Evolutionary conservation across 2,888 invertebrate genomes (phyloP).

Genomic region (Apodemia zela): DNA sequence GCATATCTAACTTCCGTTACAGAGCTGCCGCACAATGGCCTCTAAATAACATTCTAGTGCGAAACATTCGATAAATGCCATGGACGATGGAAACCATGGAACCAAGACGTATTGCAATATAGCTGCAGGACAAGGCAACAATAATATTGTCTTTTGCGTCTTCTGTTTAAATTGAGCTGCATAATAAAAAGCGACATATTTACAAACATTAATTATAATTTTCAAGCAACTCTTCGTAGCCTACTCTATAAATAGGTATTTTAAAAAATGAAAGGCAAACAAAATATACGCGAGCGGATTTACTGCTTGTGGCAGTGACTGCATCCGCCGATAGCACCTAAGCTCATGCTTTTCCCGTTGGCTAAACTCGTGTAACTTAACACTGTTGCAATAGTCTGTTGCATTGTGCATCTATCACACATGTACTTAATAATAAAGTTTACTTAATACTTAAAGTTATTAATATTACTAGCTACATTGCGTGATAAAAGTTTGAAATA

Average conservation of each 20-base stretch:
- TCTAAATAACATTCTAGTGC: conserved; percentile 36
- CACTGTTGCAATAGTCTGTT: neutral
- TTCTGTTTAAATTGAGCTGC: neutral
- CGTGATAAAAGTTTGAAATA: too few species aligned
- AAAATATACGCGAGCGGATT: neutral
- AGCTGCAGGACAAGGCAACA: too few species aligned
- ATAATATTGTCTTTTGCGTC: neutral
- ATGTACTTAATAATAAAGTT: too few species aligned
- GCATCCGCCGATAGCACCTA: conserved; percentile 47
- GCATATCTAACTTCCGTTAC: conserved; percentile 37
- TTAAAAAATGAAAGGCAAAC: neutral
- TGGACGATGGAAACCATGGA: conserved; percentile 34
- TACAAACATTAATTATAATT: too few species aligned
- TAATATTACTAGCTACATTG: too few species aligned
- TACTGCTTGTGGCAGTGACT: conserved; percentile 33
- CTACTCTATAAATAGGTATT: neutral
- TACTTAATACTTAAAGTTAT: too few species aligned
- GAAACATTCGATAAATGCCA: conserved; percentile 34
- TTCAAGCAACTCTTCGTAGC: neutral
- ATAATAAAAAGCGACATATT: too few species aligned
- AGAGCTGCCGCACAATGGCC: conserved; percentile 36
- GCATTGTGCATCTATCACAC: too few species aligned
- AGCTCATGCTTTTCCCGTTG: conserved; percentile 33
- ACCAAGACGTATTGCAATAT: conserved; percentile 16
- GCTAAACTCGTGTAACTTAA: neutral